Base-by-base conservation (phyloP, 2,888 invertebrate species). In the Rhimphoctona megacephalus region DNA sequence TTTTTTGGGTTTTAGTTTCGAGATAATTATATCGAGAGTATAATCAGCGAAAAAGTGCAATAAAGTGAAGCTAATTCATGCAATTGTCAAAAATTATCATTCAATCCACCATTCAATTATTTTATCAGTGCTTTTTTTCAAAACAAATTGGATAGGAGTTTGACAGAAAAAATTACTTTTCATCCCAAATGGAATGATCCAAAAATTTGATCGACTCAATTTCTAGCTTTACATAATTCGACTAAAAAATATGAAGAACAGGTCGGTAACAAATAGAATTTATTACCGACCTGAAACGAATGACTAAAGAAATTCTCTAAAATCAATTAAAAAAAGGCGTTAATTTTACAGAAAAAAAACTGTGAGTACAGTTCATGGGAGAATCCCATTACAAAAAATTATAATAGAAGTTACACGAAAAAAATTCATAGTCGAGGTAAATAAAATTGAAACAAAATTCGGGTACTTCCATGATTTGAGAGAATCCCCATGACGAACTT, bases 1-100 rank as follows among this genome's bases (percentile, higher is more conserved):
- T 54, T 64, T 85, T 61, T 25, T 5, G 36, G 69, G 3, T 79
- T 69, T 8, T 17, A 19, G 39, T 83, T 36, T 70, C 43, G 61
- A 67, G 11, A 72, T 52, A 36, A 72, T 30, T 49, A 25, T n/a
- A 22, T 25, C 14, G 25, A 14, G 36, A 25, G 22, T 46, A 61
- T 36, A 36, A 66, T 64, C 17, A 54, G 43, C 36, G 72, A 66
- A 54, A 61, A 36, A 14, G 57, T 67, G 67, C 72, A 39, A 46
- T 17, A 57, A 25, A 46, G 25, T 73, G 22, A 72, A 72, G 72
- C 72, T 30, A 54, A 33, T 17, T 4, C 36, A 72, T 72, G 70
- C 49, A 64, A 64, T 77, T 83, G 2, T 57, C 19, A 49, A 46
- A 77, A 39, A 70, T 39, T 49, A 43, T 30, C 61, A 61, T 61